Evolutionary conservation across 2,888 invertebrate genomes (phyloP), one percentile per base, ranked within the genome.

Genomic region (Galerucella pusilla): DNA sequence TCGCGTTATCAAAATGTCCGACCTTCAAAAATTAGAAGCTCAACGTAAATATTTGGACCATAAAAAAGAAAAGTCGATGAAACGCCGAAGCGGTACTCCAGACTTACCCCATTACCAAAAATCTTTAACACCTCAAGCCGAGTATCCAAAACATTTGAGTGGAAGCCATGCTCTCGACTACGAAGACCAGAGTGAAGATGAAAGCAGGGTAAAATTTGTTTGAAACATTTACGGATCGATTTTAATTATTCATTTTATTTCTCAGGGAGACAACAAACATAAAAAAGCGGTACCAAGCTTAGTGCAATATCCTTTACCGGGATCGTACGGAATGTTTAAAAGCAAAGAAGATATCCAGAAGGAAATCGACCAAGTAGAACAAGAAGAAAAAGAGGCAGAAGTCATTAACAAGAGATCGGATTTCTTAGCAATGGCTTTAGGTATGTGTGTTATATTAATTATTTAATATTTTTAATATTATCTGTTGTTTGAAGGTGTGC

Each of bases 1-100:
- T 28, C 91, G 96, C 69, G 94, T 95, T 67, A 94, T 97, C 79
- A 95, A 95, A 86, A 89, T 95, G 1, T 93, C 94, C 0, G 95
- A 96, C 83, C 92, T 94, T 83, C 94, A 96, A 89, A 92, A 92
- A 80, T 88, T 91, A 10, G 94, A 94, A 83, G 91, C 92, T n/a
- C 92, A 93, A 80, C 90, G 91, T 6, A 90, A 90, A 28, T 88
- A 91, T 68, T 88, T 90, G 0, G 92, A 93, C 67, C 91, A 90
- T 16, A 86, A 78, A 66, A 78, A 74, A 60, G 64, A 63, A 12
- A 60, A 90, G 88, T 82, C 86, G 88, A 10, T 89, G 90, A 49
- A 92, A 91, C 12, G 86, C 81, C 73, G 88, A 90, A 64, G 90
- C 92, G 66, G 91, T 91, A 2, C 86, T 91, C 72, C 72, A 1